Evolutionary conservation across 2,888 invertebrate genomes (phyloP), one percentile per base, ranked within the genome.

Genomic region (Sinotaia quadrata): DNA sequence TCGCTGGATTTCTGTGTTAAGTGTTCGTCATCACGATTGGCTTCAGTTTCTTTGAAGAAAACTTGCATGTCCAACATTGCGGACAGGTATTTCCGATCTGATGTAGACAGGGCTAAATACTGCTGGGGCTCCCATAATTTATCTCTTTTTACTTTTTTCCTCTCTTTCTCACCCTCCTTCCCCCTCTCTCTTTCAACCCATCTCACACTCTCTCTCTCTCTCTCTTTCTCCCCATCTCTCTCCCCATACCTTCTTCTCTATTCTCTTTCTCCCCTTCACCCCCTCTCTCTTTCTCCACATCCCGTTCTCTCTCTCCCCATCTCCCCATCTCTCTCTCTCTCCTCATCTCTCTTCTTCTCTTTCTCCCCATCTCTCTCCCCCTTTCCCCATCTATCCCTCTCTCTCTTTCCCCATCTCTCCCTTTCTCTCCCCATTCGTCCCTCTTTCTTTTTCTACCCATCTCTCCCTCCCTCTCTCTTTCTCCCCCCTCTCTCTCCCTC

Each of bases 401-500:
- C 4, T 29, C 29, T 29, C 15, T 12, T 7, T 29, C 2, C 7
- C 29, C 51, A 29, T 12, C 29, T 29, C 4, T 29, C 29, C 21
- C n/a, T n/a, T n/a, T n/a, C n/a, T n/a, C n/a, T n/a, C n/a, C n/a
- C n/a, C n/a, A n/a, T n/a, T n/a, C n/a, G n/a, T n/a, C n/a, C n/a
- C n/a, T n/a, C n/a, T n/a, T n/a, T n/a, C n/a, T n/a, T n/a, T n/a
- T n/a, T n/a, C n/a, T n/a, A n/a, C n/a, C n/a, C n/a, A n/a, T 51
- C 51, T 51, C 51, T 51, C 21, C 29, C 51, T 51, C 51, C 29
- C 51, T 51, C 51, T 51, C 51, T 51, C 51, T 51, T 29, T 51
- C 51, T 18, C 51, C 29, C 51, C 29, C 51, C 29, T 51, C 51
- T 51, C 51, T 51, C 51, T 12, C 41, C 12, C 15, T 10, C 41